Evolutionary conservation across 2,888 invertebrate genomes (phyloP).

Genomic region (Punctoribates punctum): DNA sequence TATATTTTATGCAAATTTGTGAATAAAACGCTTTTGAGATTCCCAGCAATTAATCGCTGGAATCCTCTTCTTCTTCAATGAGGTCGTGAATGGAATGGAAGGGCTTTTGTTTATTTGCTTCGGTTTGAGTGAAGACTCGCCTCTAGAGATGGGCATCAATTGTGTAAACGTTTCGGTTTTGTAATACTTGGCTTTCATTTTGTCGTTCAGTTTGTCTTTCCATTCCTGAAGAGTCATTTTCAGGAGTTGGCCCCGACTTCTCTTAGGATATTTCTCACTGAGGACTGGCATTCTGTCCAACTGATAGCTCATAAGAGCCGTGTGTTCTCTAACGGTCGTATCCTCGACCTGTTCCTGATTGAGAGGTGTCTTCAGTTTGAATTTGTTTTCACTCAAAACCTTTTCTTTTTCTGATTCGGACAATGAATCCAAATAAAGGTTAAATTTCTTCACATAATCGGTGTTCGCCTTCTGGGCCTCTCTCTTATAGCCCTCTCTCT

Average conservation of each 20-base stretch:
- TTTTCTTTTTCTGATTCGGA: constrained; percentile 56
- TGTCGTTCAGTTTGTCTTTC: constrained; percentile 45
- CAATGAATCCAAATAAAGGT: constrained; percentile 56
- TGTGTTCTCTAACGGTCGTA: constrained; percentile 7
- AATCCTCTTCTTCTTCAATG: constrained; percentile 40
- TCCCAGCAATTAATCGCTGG: neutral
- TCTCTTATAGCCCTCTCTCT: constrained; percentile 56
- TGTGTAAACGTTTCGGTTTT: constrained; percentile 16
- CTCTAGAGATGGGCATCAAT: neutral
- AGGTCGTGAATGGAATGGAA: constrained; percentile 41
- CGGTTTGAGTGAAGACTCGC: neutral
- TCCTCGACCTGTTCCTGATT: neutral
- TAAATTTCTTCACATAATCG: constrained; percentile 58
- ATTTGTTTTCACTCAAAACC: constrained; percentile 54
- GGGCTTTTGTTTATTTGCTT: neutral
- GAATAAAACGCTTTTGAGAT: too few relatives aligned
- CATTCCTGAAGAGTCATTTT: constrained; percentile 47
- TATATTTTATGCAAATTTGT: too few relatives aligned
- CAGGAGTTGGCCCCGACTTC: constrained; percentile 47
- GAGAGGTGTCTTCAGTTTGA: constrained; percentile 37
- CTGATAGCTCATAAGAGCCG: constrained; percentile 49
- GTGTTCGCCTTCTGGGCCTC: constrained; percentile 53
- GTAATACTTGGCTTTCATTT: constrained; percentile 47
- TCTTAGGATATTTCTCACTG: constrained; percentile 47
- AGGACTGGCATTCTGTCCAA: constrained; percentile 47